Evolutionary conservation across 2,797 vertebrate species (phyloP).

Genomic region (Hyperoplus lanceolatus): DNA sequence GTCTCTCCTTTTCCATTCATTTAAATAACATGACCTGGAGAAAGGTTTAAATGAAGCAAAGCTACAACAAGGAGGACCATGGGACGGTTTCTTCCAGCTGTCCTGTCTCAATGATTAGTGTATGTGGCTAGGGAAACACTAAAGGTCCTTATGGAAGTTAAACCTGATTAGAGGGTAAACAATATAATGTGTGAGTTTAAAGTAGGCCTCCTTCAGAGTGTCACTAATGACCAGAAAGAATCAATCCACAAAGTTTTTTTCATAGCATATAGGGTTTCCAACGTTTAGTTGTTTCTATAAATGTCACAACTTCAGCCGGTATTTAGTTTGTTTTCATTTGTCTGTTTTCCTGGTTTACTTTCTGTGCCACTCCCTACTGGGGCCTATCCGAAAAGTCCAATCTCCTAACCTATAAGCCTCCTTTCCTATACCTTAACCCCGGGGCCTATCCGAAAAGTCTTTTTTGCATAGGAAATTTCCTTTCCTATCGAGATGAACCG

Average conservation of each 20-base stretch:
- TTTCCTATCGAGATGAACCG: no score
- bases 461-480: no score
- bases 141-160: conserved; percentile 53
- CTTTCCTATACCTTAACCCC: no score
- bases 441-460: no score
- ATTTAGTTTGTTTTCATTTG: no score
- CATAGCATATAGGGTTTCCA: conserved; percentile 5
- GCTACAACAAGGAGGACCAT: conserved; percentile 36
- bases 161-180: conserved; percentile 64
- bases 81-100: conserved; percentile 47
- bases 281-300: conserved; percentile 17
- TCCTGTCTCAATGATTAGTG: conserved; percentile 60
- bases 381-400: no score
- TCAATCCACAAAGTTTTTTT: conserved; percentile 39
- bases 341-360: no score
- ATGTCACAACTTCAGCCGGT: no score
- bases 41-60: conserved; percentile 63
- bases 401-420: no score
- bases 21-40: conserved; percentile 56
- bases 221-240: conserved; percentile 52
- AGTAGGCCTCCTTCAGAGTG: conserved; percentile 30
- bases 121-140: conserved; percentile 49
- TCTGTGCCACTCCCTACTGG: no score
- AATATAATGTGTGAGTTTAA: conserved; percentile 41
- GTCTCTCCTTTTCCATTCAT: conserved; percentile 36